phyloP scores from a whole-genome alignment of 2,888 invertebrate species.

The Lypha dubia region DNA sequence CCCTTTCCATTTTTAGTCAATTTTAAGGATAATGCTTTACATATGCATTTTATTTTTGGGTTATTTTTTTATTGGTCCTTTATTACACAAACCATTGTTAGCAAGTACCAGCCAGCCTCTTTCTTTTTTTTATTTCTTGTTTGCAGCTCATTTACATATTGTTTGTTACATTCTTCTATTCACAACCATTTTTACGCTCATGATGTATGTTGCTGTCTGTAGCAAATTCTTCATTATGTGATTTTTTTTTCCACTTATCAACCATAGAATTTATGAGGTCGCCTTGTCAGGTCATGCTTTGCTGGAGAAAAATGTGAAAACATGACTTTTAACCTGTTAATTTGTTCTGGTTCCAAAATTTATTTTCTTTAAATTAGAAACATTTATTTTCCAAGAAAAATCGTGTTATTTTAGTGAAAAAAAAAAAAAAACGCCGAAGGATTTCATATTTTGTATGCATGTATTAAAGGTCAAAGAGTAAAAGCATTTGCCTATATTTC shows the following conservation, averaged over 20 bases:
- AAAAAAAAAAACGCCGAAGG: too few relatives aligned
- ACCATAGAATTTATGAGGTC: conserved; percentile 69
- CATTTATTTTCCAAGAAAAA: background rate
- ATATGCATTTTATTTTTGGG: conserved; percentile 65
- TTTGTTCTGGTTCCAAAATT: conserved; percentile 62
- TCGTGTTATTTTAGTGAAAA: too few relatives aligned
- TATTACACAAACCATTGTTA: conserved; percentile 24
- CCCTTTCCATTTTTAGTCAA: conserved; percentile 55
- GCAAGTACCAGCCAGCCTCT: conserved; percentile 24
- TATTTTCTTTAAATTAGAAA: background rate
- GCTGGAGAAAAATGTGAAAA: conserved; percentile 62
- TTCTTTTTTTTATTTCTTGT: conserved; percentile 39
- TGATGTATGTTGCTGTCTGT: conserved; percentile 19
- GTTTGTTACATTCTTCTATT: conserved; percentile 18
- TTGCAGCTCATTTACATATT: conserved; percentile 59
- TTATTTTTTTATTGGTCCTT: conserved; percentile 11
- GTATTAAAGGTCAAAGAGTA: background rate
- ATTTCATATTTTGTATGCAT: background rate
- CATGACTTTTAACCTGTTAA: conserved; percentile 73
- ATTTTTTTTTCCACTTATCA: conserved; percentile 72
- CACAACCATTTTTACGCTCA: conserved; percentile 18
- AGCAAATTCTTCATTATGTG: conserved; percentile 54
- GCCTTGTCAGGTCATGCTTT: conserved; percentile 53
- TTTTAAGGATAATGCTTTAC: conserved; percentile 69
- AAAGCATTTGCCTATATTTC: background rate